Conservation (phyloP, 2,797 vertebrate species). For the Acanthiza pusilla region DNA sequence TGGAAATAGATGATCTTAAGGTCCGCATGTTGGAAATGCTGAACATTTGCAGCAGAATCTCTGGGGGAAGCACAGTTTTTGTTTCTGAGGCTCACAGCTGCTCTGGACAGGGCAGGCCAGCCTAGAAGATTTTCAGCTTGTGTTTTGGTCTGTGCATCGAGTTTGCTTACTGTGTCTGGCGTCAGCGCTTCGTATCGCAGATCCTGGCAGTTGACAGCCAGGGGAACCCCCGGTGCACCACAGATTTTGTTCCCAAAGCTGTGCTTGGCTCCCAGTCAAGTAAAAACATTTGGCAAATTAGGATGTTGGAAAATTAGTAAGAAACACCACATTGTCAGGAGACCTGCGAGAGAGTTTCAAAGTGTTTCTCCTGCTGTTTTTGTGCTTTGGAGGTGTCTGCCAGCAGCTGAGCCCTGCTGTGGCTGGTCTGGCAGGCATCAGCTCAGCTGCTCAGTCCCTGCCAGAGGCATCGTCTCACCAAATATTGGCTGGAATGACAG, state of each 20-base stretch:
- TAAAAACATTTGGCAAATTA: background rate
- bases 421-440: background rate
- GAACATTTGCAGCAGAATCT: background rate
- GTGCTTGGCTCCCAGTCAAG: background rate
- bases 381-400: background rate
- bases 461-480: background rate
- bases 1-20: background rate
- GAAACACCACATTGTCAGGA: background rate
- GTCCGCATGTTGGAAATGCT: background rate
- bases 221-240: background rate
- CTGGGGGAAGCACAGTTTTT: fast-evolving
- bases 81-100: background rate
- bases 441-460: background rate
- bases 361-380: background rate
- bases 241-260: background rate
- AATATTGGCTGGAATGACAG: background rate
- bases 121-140: background rate
- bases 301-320: background rate
- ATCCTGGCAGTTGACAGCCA: background rate
- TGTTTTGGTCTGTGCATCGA: fast-evolving
- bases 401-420: background rate
- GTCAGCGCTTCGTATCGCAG: background rate
- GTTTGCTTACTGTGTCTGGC: background rate
- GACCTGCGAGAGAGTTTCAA: background rate
- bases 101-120: background rate